Conservation (phyloP, 1,140 invertebrate species). For the Physella acuta region DNA sequence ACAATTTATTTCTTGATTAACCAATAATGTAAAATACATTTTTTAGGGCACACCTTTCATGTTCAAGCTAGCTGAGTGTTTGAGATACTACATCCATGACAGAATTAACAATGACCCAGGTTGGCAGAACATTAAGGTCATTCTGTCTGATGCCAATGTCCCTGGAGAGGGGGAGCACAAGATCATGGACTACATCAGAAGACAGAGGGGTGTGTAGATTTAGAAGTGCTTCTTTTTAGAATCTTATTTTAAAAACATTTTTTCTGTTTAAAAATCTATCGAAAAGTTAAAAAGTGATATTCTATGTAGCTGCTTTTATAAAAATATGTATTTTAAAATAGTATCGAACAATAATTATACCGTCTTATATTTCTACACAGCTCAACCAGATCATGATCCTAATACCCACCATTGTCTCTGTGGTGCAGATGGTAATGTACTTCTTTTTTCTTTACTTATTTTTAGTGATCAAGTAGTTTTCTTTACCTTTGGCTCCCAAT, state of each 20-base stretch:
- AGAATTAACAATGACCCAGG: slow-evolving; percentile 91
- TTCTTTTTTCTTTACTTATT: slow-evolving; percentile 10
- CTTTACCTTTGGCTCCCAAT: no score
- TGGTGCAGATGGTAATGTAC: slow-evolving; percentile 78
- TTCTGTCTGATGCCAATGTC: slow-evolving; percentile 97
- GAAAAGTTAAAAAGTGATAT: no score
- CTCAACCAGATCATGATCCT: slow-evolving; percentile 93
- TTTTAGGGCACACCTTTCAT: slow-evolving; percentile 92
- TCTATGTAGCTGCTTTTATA: neutral
- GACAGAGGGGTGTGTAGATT: slow-evolving; percentile 89
- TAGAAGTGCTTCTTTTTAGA: no score
- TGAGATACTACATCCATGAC: slow-evolving; percentile 96
- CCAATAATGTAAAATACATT: no score
- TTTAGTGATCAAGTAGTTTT: no score
- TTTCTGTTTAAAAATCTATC: neutral
- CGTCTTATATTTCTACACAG: slow-evolving; percentile 57
- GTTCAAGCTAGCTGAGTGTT: slow-evolving; percentile 87
- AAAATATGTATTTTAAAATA: neutral
- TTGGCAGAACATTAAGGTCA: slow-evolving; percentile 91
- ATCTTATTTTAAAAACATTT: no score
- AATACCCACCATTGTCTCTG: slow-evolving; percentile 97
- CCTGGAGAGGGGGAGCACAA: slow-evolving; percentile 99
- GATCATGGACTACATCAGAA: slow-evolving; percentile 98
- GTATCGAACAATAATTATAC: no score
- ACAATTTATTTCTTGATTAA: no score